Base-by-base conservation (phyloP, 1,140 invertebrate genomes). In the Drosophila repletoides region DNA sequence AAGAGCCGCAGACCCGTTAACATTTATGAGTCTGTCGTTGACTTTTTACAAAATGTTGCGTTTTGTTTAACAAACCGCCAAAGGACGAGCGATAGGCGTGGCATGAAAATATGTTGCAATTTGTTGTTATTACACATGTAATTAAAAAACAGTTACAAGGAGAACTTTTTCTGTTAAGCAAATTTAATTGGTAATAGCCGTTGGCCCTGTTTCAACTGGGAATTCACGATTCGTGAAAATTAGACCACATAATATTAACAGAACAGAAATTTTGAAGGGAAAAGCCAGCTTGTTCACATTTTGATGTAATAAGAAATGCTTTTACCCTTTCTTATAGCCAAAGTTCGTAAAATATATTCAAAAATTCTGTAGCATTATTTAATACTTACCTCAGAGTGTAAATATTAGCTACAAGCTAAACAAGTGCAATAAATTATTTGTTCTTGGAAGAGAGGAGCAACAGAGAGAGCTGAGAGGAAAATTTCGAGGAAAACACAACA, bases 61-160 rank as follows among this genome's bases (percentile, higher is more conserved):
- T 79, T 79, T 79, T 74, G 65, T 74, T 72, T 31, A 53, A 63
- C 74, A 76, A 55, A 53, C 66, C 17, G 7, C 12, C 21, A 19
- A 14, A 17, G 14, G 49, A 38, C n/a, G 68, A 34, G 22, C 2
- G 45, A 3, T 17, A 17, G 21, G 51, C 49, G 31, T 46, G 29
- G 26, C 43, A 58, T 53, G 76, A 67, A 61, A 71, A 49, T 70
- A 29, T 46, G 10, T 55, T 36, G 52, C 71, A 79, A 69, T 74
- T 71, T 73, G 69, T 59, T 48, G 58, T 33, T 40, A 38, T 73
- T 73, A 49, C 46, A 43, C 41, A n/a, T 75, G 76, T 66, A 74
- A 79, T 75, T 77, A 80, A 59, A 61, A 34, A 60, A 46, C 10
- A 24, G 9, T 15, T 21, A 28, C 10, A 38, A 33, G 7, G 7